Conservation (phyloP, 2,888 invertebrate species). For the Catocala nupta region DNA sequence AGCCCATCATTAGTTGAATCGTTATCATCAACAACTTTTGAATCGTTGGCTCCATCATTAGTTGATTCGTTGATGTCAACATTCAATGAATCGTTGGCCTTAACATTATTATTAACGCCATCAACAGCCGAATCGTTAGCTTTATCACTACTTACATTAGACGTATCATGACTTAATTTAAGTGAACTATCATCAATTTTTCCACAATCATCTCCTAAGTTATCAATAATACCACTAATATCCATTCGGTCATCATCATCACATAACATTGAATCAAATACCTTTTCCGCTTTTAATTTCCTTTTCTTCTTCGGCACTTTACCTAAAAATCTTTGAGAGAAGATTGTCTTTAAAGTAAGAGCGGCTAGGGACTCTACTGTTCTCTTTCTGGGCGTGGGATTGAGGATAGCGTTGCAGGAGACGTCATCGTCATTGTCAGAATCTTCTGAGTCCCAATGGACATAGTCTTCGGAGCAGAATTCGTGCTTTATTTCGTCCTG, state of each 20-base stretch:
- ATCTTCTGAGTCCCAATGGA: conserved; percentile 72
- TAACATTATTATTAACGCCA: not conserved
- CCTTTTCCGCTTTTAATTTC: conserved; percentile 29
- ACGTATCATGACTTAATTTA: not conserved
- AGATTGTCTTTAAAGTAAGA: conserved; percentile 68
- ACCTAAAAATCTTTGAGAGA: conserved; percentile 65
- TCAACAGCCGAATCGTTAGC: not conserved
- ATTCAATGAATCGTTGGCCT: too few species aligned
- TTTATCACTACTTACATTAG: not conserved
- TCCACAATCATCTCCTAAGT: conserved; percentile 44
- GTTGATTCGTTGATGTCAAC: too few species aligned
- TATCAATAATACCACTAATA: conserved; percentile 62
- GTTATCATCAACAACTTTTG: too few species aligned
- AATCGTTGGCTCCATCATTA: too few species aligned
- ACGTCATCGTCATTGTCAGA: conserved; percentile 29
- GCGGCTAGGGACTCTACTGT: conserved; percentile 58
- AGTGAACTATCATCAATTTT: conserved; percentile 1
- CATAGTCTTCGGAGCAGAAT: conserved; percentile 54
- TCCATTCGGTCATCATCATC: conserved; percentile 51
- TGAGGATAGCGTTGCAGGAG: conserved; percentile 3
- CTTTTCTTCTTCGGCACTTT: conserved; percentile 67
- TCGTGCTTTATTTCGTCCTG: conserved; percentile 58
- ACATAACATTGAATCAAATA: conserved; percentile 39
- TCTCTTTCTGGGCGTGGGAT: conserved; percentile 16
- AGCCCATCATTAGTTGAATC: too few species aligned